phyloP scores from a whole-genome alignment of 1,140 invertebrate genomes.

The Telenomus remus region DNA sequence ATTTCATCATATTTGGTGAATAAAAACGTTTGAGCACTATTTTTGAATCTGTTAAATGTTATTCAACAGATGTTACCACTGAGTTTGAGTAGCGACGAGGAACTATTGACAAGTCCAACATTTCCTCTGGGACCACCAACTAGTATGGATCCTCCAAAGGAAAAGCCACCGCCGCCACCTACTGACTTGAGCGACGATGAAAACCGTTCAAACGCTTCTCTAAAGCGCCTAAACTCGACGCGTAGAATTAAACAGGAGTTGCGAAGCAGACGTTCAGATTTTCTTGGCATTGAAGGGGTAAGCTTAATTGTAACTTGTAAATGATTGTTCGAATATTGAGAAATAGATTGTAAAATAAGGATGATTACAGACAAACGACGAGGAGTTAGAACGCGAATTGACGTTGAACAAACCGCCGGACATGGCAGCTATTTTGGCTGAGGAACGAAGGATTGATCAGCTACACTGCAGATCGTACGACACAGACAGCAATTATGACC shows the following conservation, averaged over 20 bases:
- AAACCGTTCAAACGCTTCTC: slow-evolving; percentile 72
- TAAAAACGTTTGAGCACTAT: too few species aligned
- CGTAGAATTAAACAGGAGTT: slow-evolving; percentile 91
- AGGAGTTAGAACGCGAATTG: slow-evolving; percentile 82
- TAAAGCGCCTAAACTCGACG: slow-evolving; percentile 86
- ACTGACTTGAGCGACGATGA: slow-evolving; percentile 78
- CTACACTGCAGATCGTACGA: slow-evolving; percentile 77
- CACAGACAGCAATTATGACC: slow-evolving; percentile 75
- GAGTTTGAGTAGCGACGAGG: slow-evolving; percentile 69
- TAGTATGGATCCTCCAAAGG: slow-evolving; percentile 86
- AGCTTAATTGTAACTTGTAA: slow-evolving; percentile 16
- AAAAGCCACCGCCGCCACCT: slow-evolving; percentile 90
- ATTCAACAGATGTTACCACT: slow-evolving; percentile 65
- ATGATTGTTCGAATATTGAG: too few species aligned
- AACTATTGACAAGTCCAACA: slow-evolving; percentile 65
- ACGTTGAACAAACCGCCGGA: slow-evolving; percentile 85
- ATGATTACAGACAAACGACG: slow-evolving; percentile 74
- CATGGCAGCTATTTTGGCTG: slow-evolving; percentile 85
- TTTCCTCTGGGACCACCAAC: slow-evolving; percentile 77
- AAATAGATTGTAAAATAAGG: too few species aligned
- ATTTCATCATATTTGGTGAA: too few species aligned
- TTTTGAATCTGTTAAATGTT: too few species aligned
- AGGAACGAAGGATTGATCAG: slow-evolving; percentile 86
- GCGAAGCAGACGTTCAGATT: slow-evolving; percentile 88
- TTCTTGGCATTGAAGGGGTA: slow-evolving; percentile 86